Base-by-base conservation (phyloP, 2,888 invertebrate genomes). In the Sarcophaga caerulescens region DNA sequence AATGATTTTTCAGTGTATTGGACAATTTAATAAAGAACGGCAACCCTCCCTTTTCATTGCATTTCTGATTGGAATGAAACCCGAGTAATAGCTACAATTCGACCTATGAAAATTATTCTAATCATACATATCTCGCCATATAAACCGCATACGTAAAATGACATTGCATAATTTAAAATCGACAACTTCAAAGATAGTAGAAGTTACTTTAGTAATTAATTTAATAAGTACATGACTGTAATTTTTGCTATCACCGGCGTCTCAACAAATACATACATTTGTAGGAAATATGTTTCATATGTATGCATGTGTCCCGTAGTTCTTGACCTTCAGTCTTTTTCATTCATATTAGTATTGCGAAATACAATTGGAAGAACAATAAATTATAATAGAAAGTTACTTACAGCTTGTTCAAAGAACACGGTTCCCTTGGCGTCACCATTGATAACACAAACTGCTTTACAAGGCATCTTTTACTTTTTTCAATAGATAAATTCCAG, bases 371-470 rank as follows among this genome's bases (percentile, higher is more conserved):
- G 77, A 63, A 73, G 86, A 63, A 63, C 3, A 21, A 14, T 35
- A 62, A 10, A 17, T 14, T 35, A 47, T 45, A 52, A 59, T 73
- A 60, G n/a, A 25, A 45, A 57, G 1, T 12, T 71, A 90, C 93
- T 93, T 94, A 96, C 96, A 93, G 94, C 94, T 94, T 98, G 98
- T 83, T 95, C 95, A 91, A 98, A 97, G 93, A 94, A 95, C 82
- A 98, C 94, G 11, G 96, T 97, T 88, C 98, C 98, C 89, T 95
- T 95, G 59, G 97, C 97, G 92, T 97, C 97, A 35, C 98, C 98
- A 88, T 95, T 96, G 88, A 98, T 94, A 89, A 98, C 97, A 92
- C 97, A 97, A 85, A 98, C 97, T 83, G 98, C 98, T 94, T 96
- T 97, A 25, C 92, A 92, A 85, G 95, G 93, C 95, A 95, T 95